Percentiles rank a stretch among this genome's conserved stretches.
These are phyloP conservation scores for Chrysotoxum bicinctum DNA, from an alignment of 2,888 invertebrate genomes.

Conservation along the genomic window DNA sequence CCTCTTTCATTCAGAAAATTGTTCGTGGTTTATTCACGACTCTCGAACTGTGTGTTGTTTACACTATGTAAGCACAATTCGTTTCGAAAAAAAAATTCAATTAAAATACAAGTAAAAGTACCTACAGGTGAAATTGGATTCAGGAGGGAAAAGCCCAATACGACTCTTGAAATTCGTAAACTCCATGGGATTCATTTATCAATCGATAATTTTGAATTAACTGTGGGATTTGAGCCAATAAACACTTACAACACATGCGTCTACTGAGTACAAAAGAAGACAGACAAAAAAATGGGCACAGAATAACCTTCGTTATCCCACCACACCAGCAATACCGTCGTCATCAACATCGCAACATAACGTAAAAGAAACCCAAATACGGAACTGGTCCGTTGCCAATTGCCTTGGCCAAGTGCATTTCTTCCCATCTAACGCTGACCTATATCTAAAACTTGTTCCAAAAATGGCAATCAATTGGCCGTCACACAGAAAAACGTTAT, in stretches of 20 bases:
- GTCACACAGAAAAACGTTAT: conserved; percentile 41
- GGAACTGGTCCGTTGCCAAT: conserved; percentile 62
- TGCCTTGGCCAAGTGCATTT: conserved; percentile 64
- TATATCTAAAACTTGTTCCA: conserved; percentile 66
- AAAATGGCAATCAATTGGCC: conserved; percentile 64
- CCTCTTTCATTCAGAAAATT: conserved; percentile 44
- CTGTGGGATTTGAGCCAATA: conserved; percentile 29
- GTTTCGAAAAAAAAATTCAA: conserved; percentile 39
- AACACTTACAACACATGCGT: conserved; percentile 20
- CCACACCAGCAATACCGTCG: neutral
- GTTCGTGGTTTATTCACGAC: conserved; percentile 54
- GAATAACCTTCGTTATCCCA: conserved; percentile 16
- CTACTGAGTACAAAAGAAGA: neutral
- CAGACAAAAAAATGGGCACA: conserved; percentile 38
- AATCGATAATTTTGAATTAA: conserved; percentile 32
- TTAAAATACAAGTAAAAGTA: conserved; percentile 9
- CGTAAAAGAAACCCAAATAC: conserved; percentile 42
- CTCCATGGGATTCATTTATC: conserved; percentile 13
- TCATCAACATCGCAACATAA: neutral
- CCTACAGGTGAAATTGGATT: conserved; percentile 1
- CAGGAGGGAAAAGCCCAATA: neutral
- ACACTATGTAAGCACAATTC: conserved; percentile 29
- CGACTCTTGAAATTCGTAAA: neutral
- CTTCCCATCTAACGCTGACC: conserved; percentile 62
- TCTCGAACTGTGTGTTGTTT: neutral